Evolutionary conservation across 2,888 invertebrate genomes (phyloP), one percentile per base, ranked within the genome.

Genomic region (Odontocolon sp.): DNA sequence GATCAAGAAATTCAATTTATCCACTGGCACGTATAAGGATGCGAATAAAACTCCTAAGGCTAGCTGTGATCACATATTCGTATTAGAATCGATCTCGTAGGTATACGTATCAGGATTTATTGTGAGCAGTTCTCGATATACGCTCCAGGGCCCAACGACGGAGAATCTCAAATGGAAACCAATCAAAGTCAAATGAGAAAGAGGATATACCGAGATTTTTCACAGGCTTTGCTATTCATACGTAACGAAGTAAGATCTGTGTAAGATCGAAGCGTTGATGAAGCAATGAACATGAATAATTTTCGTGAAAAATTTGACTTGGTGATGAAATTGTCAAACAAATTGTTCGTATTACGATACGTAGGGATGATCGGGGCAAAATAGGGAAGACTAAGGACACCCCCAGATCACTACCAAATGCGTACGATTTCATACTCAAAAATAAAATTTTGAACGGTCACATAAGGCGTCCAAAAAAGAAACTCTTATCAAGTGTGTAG

Each of bases 171-270:
- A 66, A 50, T 52, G 66, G 50, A 72, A n/a, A 50, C 40, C 57
- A 57, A 72, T 72, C 57, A 72, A 72, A 57, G 57, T 66, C 64
- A 57, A 50, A 72, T 56, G 31, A 72, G 50, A 40, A 36, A 21
- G 4, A 54, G 18, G 54, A 28, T 21, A 21, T 31, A n/a, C 36
- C 9, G 26, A 40, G 38, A 59, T 57, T 36, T 54, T 45, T 63
- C 26, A 4, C 23, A 14, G 6, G 31, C 23, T 54, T 54, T 28
- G 14, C 57, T 66, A n/a, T n/a, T n/a, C n/a, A n/a, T n/a, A 4
- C 45, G 23, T n/a, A 23, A 21, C 45, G 45, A 4, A 18, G 45
- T n/a, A 21, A 21, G 11, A 23, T 18, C 54, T 28, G 33, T 21
- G 23, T 47, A n/a, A 45, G 31, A 31, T 73, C 16, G 9, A 28